Evolutionary conservation across 2,797 vertebrate species (phyloP).

Genomic region (Darevskia mixta): DNA sequence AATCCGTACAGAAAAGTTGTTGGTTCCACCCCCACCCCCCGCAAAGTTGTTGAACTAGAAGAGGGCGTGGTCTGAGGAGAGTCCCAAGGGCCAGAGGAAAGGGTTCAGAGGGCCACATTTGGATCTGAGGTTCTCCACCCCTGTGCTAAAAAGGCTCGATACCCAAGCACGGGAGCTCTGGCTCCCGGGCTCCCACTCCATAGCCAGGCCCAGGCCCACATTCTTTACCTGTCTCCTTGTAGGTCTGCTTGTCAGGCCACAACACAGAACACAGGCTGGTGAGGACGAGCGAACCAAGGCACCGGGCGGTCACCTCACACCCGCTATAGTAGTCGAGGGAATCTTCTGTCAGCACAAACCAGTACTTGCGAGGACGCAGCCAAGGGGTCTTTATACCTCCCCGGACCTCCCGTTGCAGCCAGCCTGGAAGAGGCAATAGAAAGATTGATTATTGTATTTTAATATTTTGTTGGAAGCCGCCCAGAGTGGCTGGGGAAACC

Average conservation of each 20-base stretch:
- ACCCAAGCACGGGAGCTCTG: no score
- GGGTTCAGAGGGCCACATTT: no score
- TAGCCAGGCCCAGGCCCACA: neutral
- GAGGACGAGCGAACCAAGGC: conserved; percentile 92
- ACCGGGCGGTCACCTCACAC: conserved; percentile 85
- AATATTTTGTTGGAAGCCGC: no score
- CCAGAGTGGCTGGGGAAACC: no score
- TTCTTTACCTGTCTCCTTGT: conserved; percentile 90
- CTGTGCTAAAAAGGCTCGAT: neutral
- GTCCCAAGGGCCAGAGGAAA: no score
- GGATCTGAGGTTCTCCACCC: no score
- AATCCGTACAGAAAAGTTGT: no score
- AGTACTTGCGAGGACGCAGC: conserved; percentile 92
- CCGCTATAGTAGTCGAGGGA: conserved; percentile 94
- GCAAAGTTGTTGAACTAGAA: no score
- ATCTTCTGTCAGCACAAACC: conserved; percentile 93
- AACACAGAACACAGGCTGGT: conserved; percentile 94
- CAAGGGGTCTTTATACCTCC: conserved; percentile 83
- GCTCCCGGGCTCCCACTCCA: neutral
- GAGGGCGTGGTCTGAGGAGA: no score
- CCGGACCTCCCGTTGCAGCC: conserved; percentile 90
- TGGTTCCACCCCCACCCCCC: no score
- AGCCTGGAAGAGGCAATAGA: conserved; percentile 79
- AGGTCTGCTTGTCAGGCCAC: conserved; percentile 93
- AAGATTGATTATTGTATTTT: no score